phyloP scores from a whole-genome alignment of 2,797 vertebrate species.

The Enteromius viviparus region DNA sequence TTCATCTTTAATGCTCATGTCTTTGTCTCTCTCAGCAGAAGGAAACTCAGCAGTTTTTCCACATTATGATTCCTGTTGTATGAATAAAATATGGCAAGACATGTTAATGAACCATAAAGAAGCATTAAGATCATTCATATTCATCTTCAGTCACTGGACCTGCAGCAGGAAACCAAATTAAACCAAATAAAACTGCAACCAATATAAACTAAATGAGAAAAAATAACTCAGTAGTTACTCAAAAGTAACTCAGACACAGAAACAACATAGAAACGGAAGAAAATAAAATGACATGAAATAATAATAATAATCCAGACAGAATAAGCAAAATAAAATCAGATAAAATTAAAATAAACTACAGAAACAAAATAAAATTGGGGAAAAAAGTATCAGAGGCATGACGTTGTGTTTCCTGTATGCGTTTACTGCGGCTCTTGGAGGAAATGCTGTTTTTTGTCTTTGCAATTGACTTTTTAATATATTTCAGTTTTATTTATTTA shows the following conservation, averaged over 20 bases:
- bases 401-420: background rate
- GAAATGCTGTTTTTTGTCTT: too few relatives aligned
- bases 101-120: background rate
- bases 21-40: background rate
- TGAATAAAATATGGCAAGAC: background rate
- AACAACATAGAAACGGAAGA: background rate
- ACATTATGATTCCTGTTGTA: background rate
- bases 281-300: background rate
- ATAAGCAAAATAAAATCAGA: too few relatives aligned
- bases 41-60: background rate
- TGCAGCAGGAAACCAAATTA: background rate
- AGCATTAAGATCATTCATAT: background rate
- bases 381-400: background rate
- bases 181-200: background rate
- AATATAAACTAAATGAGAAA: background rate
- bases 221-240: too few relatives aligned
- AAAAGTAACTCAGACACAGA: background rate
- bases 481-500: background rate
- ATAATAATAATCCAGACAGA: background rate
- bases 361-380: background rate
- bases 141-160: background rate
- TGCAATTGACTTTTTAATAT: background rate
- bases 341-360: too few relatives aligned
- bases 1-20: background rate
- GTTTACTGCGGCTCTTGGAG: background rate